Base-by-base conservation (phyloP, 2,888 invertebrate genomes). In the Erpobdella octoculata region DNA sequence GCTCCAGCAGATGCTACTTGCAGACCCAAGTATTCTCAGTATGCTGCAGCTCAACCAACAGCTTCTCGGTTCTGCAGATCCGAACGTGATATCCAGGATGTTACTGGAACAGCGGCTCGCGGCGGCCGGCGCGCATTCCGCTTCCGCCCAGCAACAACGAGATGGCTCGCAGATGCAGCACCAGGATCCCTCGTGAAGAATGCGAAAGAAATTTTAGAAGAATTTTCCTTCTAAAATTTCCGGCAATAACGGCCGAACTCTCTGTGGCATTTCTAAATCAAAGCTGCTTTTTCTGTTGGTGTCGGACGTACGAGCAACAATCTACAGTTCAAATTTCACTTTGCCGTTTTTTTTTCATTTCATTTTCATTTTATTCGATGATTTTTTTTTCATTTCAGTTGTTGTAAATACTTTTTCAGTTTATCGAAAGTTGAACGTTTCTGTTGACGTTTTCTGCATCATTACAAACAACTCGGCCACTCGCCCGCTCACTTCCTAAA, bases 361-460 rank as follows among this genome's bases (percentile, higher is more conserved):
- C n/a, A n/a, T n/a, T n/a, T n/a, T n/a, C n/a, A n/a, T n/a, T n/a
- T n/a, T n/a, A n/a, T n/a, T n/a, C n/a, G n/a, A n/a, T n/a, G n/a
- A n/a, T n/a, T n/a, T n/a, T n/a, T n/a, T n/a, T n/a, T n/a, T n/a
- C n/a, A n/a, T n/a, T n/a, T n/a, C n/a, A n/a, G n/a, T n/a, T n/a
- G n/a, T 6, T 53, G 53, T 53, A 53, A 53, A 53, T 53, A 53
- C 21, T 53, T n/a, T n/a, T 53, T 53, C 53, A n/a, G 9, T 53
- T 53, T n/a, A 28, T 6, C 21, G 53, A 9, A 8, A 5, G 12
- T 53, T 28, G 18, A 28, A n/a, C n/a, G 18, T 53, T 53, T 46
- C 46, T 2, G 5, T 46, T 21, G n/a, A n/a, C n/a, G n/a, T n/a
- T n/a, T n/a, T n/a, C n/a, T n/a, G n/a, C n/a, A n/a, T n/a, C n/a